A percentile compares a stretch with the other conserved stretches of the same genome.
Conservation (phyloP, 2,797 vertebrate species). For the Oryzias sinensis region DNA sequence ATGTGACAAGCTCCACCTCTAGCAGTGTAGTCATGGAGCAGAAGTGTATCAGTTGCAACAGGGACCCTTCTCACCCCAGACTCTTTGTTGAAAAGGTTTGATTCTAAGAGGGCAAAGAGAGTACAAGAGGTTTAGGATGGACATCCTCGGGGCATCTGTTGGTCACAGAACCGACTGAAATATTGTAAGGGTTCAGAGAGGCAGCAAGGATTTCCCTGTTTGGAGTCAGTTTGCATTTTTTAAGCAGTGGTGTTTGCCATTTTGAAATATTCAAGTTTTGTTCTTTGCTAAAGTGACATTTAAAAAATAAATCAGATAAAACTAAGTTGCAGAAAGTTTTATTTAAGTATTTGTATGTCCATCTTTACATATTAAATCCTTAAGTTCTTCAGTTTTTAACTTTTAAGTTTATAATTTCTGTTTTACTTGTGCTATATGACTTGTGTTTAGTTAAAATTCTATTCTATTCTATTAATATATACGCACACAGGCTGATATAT, state of each 20-base stretch:
- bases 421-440: no score
- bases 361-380: no score
- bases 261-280: constrained; percentile 10
- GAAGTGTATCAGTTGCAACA: constrained; percentile 1
- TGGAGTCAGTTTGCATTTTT: constrained; percentile 49
- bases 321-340: no score
- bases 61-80: constrained; percentile 9
- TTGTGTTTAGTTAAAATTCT: no score
- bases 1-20: constrained; percentile 41
- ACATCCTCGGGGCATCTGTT: constrained; percentile 44
- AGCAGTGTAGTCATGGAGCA: constrained; percentile 43
- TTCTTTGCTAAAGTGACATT: background rate
- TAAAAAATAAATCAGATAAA: no score
- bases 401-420: no score
- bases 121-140: constrained; percentile 44
- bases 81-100: constrained; percentile 34
- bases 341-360: no score
- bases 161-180: constrained; percentile 40
- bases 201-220: constrained; percentile 37
- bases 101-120: constrained; percentile 45
- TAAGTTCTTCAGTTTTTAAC: no score
- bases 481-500: no score
- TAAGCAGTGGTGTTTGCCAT: constrained; percentile 26
- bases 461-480: no score
- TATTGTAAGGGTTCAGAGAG: constrained; percentile 65